A percentile compares a stretch with the other conserved stretches of the same genome.
Conservation (phyloP, 2,797 vertebrate genomes). For the Podarcis siculus region DNA sequence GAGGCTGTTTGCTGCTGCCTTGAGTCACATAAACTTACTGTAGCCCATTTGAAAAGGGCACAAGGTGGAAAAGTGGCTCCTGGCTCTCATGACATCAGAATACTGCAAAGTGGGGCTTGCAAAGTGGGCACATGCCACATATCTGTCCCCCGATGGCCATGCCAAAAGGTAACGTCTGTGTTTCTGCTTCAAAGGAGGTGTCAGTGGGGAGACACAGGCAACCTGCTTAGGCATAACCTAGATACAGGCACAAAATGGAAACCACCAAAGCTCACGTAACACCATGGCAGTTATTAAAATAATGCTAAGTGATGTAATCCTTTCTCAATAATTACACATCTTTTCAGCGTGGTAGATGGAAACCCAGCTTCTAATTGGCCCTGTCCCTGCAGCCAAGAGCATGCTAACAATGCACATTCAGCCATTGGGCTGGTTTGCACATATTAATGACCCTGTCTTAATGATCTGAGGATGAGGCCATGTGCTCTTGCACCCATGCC, state of each 20-base stretch:
- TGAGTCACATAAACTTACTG: slow-evolving; percentile 49
- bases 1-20: slow-evolving; percentile 65
- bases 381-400: not conserved
- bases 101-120: not conserved
- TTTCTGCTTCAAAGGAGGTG: not conserved
- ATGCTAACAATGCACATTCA: not conserved
- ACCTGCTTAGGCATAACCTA: not conserved
- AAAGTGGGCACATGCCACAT: not conserved
- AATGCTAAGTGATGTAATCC: not conserved
- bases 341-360: not conserved
- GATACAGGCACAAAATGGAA: not conserved
- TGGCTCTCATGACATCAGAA: not conserved
- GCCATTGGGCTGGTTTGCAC: not conserved
- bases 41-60: slow-evolving; percentile 39
- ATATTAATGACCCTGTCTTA: not conserved
- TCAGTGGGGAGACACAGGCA: not conserved
- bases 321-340: not conserved
- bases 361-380: not conserved
- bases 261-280: not conserved
- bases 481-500: not conserved
- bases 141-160: not conserved
- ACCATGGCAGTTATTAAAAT: not conserved
- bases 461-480: not conserved
- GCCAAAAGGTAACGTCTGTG: not conserved
- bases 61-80: not conserved